Evolutionary conservation across 2,113 vertebrate species (phyloP).

Genomic region (Anarrhichthys ocellatus): DNA sequence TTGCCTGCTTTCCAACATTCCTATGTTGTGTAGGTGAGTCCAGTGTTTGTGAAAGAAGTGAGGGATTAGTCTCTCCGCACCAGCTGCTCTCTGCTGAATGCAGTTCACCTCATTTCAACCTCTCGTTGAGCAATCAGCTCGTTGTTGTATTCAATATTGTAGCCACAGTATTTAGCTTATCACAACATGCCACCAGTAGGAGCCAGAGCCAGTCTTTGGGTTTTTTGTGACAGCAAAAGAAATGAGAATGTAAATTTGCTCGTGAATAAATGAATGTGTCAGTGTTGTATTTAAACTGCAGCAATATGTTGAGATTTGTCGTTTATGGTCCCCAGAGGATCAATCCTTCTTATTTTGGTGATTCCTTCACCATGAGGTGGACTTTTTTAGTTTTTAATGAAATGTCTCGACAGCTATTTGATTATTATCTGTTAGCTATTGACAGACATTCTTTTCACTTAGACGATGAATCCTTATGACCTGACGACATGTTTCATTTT

Average conservation of each 20-base stretch:
- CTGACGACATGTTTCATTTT: background rate
- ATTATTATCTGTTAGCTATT: too few relatives aligned
- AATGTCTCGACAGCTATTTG: too few relatives aligned
- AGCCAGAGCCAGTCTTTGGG: background rate
- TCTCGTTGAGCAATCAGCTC: background rate
- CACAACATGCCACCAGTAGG: background rate
- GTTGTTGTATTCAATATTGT: background rate
- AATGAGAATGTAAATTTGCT: constrained; percentile 3
- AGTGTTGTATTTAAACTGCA: background rate
- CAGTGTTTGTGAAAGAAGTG: background rate
- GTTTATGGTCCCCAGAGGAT: background rate
- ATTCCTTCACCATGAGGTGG: too few relatives aligned
- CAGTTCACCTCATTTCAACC: background rate
- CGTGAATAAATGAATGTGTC: background rate
- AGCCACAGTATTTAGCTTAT: background rate
- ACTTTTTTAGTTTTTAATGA: background rate
- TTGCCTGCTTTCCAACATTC: constrained; percentile 6
- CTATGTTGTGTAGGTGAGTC: background rate
- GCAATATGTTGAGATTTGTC: background rate
- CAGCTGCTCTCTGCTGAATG: constrained; percentile 5
- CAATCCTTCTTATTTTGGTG: background rate
- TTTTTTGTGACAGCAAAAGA: constrained; percentile 6
- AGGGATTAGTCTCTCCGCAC: background rate
- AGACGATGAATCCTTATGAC: background rate
- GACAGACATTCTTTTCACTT: too few relatives aligned